Conservation (phyloP, 2,888 invertebrate species). For the Papilio protenor region DNA sequence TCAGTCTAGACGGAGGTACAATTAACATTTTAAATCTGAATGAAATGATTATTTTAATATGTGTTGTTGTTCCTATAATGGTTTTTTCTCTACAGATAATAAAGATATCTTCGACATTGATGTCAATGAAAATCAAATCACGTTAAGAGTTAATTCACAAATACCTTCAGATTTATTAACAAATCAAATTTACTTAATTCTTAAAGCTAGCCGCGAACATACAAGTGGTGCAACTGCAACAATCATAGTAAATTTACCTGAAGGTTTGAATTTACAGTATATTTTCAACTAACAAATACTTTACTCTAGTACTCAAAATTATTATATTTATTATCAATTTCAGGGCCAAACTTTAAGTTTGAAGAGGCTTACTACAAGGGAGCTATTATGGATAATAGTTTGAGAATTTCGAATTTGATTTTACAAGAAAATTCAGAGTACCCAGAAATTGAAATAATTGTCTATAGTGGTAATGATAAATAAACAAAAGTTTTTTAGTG, state of each 20-base stretch:
- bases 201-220: conserved; percentile 65
- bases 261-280: conserved; percentile 56
- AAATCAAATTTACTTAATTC: conserved; percentile 61
- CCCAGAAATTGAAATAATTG: conserved; percentile 49
- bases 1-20: conserved; percentile 69
- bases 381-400: conserved; percentile 58
- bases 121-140: conserved; percentile 54
- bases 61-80: neutral
- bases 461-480: conserved; percentile 56
- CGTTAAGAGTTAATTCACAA: conserved; percentile 55
- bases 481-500: neutral
- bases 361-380: conserved; percentile 62
- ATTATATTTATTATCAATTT: conserved; percentile 34
- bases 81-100: conserved; percentile 58
- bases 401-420: conserved; percentile 55
- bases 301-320: conserved; percentile 3
- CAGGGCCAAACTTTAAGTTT: conserved; percentile 56
- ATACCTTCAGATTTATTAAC: conserved; percentile 55
- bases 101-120: conserved; percentile 56
- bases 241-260: conserved; percentile 67
- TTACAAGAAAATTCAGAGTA: conserved; percentile 62
- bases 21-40: neutral
- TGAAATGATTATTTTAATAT: neutral
- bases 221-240: conserved; percentile 70
- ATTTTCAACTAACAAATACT: conserved; percentile 20